A percentile compares a stretch with the other conserved stretches of the same genome.
Conservation (phyloP, 2,888 invertebrate species). For the Carpatolechia fugitivella region DNA sequence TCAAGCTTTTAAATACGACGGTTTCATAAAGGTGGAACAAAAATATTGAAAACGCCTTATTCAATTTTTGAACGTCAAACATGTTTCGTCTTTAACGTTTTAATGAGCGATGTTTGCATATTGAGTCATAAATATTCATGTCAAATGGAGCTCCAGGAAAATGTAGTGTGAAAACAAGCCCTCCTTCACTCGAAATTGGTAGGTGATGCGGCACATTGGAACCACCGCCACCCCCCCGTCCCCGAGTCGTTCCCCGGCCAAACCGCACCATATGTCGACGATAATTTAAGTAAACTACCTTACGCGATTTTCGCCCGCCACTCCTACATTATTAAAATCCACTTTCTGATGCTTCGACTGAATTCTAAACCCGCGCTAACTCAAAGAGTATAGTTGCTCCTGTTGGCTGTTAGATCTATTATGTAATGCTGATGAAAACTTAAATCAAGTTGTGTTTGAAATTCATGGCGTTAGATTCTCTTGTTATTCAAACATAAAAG, state of each 20-base stretch:
- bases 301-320: constrained; percentile 1
- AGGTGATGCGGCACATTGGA: constrained; percentile 28
- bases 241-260: background rate
- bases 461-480: constrained; percentile 49
- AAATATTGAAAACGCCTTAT: constrained; percentile 20
- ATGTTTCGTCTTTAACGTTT: constrained; percentile 33
- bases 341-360: constrained; percentile 16
- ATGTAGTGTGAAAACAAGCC: constrained; percentile 20
- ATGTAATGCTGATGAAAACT: background rate
- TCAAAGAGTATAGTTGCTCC: background rate
- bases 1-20: no score
- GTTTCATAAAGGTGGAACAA: background rate
- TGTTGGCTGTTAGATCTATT: constrained; percentile 18
- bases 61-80: constrained; percentile 28
- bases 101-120: constrained; percentile 43
- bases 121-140: constrained; percentile 52
- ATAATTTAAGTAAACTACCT: constrained; percentile 24
- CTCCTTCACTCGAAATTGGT: constrained; percentile 28
- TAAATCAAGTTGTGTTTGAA: constrained; percentile 53
- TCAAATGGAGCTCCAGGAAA: constrained; percentile 29
- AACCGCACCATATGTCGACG: constrained; percentile 19
- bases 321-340: constrained; percentile 13
- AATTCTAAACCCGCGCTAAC: constrained; percentile 2
- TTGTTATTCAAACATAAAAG: constrained; percentile 65
- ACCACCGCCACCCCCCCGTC: no score